A percentile compares a stretch with the other conserved stretches of the same genome.
Evolutionary conservation across 2,113 vertebrate species (phyloP).

Genomic region (Epinephelus fuscoguttatus): DNA sequence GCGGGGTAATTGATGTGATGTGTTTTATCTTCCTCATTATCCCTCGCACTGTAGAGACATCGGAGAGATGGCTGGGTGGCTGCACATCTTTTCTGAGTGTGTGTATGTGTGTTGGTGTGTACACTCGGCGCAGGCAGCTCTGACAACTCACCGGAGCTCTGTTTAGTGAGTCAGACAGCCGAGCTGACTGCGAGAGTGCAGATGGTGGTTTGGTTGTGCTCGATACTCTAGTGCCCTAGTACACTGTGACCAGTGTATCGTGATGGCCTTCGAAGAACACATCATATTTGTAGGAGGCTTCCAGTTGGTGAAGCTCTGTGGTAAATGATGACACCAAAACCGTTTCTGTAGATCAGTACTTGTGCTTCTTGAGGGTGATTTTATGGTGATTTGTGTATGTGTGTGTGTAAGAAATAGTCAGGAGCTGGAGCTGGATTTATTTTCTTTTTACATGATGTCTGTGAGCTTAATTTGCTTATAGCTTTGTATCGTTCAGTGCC

Average conservation of each 20-base stretch:
- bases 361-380: too few relatives aligned
- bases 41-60: conserved; percentile 63
- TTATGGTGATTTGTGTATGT: too few relatives aligned
- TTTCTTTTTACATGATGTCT: background rate
- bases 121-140: conserved; percentile 48
- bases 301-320: background rate
- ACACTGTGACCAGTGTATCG: conserved; percentile 22
- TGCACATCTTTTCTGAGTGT: conserved; percentile 31
- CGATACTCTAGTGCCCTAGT: conserved; percentile 5
- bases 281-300: background rate
- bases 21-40: conserved; percentile 80
- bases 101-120: conserved; percentile 47
- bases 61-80: conserved; percentile 55
- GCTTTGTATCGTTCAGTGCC: background rate
- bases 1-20: conserved; percentile 79
- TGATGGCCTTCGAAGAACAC: background rate
- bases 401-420: too few relatives aligned
- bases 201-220: conserved; percentile 49
- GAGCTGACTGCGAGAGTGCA: conserved; percentile 45
- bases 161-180: conserved; percentile 61
- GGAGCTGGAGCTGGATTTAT: background rate
- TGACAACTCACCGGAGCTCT: conserved; percentile 65
- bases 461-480: background rate
- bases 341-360: background rate
- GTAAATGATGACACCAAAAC: background rate